A percentile compares a stretch with the other conserved stretches of the same genome.
Conservation (phyloP, 1,140 invertebrate species). For the Solen grandis region DNA sequence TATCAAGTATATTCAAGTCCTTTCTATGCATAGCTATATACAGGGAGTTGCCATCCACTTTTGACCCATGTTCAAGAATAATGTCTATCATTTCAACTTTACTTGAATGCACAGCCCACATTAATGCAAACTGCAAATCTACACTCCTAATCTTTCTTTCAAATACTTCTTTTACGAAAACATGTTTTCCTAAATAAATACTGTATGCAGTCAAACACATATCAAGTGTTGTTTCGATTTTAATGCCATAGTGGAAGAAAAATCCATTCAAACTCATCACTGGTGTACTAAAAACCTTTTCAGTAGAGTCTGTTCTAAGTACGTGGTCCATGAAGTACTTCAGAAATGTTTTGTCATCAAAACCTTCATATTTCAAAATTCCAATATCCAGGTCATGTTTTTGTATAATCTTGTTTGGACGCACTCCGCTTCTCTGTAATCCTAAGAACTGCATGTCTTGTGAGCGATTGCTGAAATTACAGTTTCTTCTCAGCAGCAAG, state of each 20-base stretch:
- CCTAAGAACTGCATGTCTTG: background rate
- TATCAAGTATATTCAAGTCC: no score
- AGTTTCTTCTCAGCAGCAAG: background rate
- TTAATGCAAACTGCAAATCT: no score
- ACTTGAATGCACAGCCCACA: no score
- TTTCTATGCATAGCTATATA: no score
- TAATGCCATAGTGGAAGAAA: constrained; percentile 29
- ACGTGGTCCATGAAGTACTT: constrained; percentile 6
- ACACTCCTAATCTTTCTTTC: background rate
- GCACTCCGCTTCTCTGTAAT: background rate
- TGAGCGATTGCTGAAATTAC: background rate
- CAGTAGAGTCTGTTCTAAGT: background rate
- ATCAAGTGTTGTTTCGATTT: background rate
- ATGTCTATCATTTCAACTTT: no score
- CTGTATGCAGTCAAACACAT: background rate
- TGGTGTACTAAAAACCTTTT: constrained; percentile 8
- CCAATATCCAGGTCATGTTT: constrained; percentile 13
- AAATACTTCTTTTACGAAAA: background rate
- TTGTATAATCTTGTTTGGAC: constrained; percentile 2
- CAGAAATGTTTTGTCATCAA: background rate
- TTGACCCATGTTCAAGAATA: no score
- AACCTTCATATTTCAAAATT: constrained; percentile 19
- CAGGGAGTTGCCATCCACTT: no score
- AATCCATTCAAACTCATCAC: constrained; percentile 29
- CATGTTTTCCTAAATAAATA: background rate